Evolutionary conservation across 2,797 vertebrate genomes (phyloP).

Genomic region (Urosaurus nigricauda): DNA sequence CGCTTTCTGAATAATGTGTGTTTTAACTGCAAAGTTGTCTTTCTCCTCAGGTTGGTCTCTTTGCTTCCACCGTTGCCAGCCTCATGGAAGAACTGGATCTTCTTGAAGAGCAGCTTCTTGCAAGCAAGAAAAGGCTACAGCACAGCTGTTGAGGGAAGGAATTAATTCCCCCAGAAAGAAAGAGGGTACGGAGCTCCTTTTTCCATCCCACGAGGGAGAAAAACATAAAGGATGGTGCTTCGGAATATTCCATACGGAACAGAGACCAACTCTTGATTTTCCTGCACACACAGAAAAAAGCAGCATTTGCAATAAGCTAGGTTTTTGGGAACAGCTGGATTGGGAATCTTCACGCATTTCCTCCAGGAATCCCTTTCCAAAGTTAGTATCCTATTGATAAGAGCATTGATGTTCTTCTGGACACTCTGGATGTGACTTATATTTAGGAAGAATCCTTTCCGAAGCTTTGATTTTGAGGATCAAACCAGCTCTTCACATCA

Average conservation of each 20-base stretch:
- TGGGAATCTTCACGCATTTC: background rate
- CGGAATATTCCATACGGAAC: background rate
- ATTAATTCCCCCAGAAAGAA: background rate
- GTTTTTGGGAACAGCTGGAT: background rate
- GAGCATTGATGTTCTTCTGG: background rate
- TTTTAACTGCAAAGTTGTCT: background rate
- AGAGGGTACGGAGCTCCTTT: background rate
- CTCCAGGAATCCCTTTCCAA: background rate
- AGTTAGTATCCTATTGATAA: background rate
- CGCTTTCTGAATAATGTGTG: background rate
- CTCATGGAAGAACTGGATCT: constrained; percentile 73
- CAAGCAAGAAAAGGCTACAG: constrained; percentile 4
- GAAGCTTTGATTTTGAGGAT: background rate
- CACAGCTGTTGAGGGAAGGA: constrained; percentile 10
- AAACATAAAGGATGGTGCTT: background rate
- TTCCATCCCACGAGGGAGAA: constrained; percentile 7
- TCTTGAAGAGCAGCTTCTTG: constrained; percentile 72
- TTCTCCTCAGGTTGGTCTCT: constrained; percentile 61
- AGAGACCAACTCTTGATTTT: fast-evolving
- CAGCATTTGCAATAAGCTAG: background rate
- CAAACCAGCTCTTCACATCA: background rate
- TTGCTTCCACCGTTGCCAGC: constrained; percentile 48
- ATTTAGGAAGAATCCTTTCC: background rate
- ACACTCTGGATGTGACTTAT: background rate
- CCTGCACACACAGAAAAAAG: too few relatives aligned